These are phyloP conservation scores for Passerina amoena DNA, from an alignment of 2,113 vertebrate species.

Conservation along the genomic window DNA sequence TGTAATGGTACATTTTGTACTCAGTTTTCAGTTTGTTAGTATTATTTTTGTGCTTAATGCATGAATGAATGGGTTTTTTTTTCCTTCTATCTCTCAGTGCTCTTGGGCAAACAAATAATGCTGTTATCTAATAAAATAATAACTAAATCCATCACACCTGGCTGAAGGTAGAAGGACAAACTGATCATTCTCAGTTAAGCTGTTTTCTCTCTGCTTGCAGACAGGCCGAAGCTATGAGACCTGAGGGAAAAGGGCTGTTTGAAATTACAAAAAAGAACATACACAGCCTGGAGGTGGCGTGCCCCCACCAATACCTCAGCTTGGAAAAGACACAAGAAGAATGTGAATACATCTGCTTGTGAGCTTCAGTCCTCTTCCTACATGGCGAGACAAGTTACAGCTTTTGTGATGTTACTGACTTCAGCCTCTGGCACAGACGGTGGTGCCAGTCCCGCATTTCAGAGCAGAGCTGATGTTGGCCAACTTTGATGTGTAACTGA, in stretches of 20 bases:
- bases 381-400: background rate
- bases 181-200: background rate
- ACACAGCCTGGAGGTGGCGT: background rate
- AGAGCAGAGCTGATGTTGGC: background rate
- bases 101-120: background rate
- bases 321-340: background rate
- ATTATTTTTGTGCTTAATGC: background rate
- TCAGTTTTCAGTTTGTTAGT: background rate
- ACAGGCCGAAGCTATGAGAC: background rate
- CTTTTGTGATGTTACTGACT: background rate
- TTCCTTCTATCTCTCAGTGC: fast-evolving
- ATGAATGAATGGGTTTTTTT: fast-evolving
- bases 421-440: background rate
- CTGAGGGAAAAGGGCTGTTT: background rate
- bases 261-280: background rate
- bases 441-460: fast-evolving
- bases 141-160: background rate
- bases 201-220: background rate
- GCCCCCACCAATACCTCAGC: no score
- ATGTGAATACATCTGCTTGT: background rate
- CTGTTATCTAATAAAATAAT: background rate
- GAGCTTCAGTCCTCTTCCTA: background rate
- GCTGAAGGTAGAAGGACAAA: background rate
- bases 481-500: background rate
- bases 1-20: background rate